Evolutionary conservation across 2,113 vertebrate genomes (phyloP).

Genomic region (Caretta caretta): DNA sequence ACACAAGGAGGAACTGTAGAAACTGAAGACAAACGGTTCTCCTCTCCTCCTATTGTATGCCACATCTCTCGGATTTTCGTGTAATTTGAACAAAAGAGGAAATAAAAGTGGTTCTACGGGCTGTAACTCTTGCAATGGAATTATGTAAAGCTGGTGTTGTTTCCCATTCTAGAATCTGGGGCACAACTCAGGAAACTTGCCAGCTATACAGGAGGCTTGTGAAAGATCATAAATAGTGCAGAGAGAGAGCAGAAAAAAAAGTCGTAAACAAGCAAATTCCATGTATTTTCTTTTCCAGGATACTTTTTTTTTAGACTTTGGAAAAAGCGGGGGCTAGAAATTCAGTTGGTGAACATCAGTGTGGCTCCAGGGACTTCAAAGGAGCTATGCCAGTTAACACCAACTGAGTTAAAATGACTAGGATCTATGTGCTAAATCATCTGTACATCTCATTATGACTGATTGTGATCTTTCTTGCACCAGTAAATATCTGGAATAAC

Average conservation of each 20-base stretch:
- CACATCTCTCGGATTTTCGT: conserved; percentile 75
- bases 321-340: background rate
- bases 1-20: conserved; percentile 76
- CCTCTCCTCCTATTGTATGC: conserved; percentile 67
- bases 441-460: background rate
- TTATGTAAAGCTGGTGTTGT: conserved; percentile 57
- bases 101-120: conserved; percentile 60
- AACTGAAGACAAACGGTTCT: conserved; percentile 76
- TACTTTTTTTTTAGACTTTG: background rate
- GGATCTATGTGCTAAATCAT: background rate
- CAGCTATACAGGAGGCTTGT: conserved; percentile 64
- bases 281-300: background rate
- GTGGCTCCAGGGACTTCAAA: background rate
- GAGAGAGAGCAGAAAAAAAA: conserved; percentile 48
- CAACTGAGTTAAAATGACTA: background rate
- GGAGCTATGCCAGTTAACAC: background rate
- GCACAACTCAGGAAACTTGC: conserved; percentile 63
- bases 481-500: background rate
- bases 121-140: conserved; percentile 43
- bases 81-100: conserved; percentile 76
- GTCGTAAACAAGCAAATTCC: background rate
- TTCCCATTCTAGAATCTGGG: conserved; percentile 72
- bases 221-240: conserved; percentile 60
- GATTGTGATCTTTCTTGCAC: background rate
- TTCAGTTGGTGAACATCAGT: background rate